These are phyloP conservation scores for Hirtodrosophila alboralis DNA, from an alignment of 2,888 invertebrate species.

Conservation along the genomic window DNA sequence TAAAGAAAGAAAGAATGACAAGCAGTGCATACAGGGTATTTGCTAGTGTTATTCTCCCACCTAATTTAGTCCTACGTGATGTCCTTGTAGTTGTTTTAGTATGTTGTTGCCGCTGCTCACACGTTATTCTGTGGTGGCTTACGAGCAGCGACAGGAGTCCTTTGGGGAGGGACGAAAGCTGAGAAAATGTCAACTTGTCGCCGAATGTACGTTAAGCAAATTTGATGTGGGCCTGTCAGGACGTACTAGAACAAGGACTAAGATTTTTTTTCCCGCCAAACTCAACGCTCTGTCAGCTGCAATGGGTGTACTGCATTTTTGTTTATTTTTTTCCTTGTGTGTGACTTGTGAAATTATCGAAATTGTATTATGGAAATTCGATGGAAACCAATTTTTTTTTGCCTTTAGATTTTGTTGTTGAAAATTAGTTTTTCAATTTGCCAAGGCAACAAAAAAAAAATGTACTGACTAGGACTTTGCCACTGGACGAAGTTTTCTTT, in stretches of 20 bases:
- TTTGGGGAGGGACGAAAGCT: background rate
- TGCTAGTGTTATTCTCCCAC: background rate
- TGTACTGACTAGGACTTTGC: constrained; percentile 29
- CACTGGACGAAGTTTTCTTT: constrained; percentile 46
- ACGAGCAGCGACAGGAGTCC: background rate
- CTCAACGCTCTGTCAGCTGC: constrained; percentile 42
- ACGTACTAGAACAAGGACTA: background rate
- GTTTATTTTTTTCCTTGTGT: constrained; percentile 29
- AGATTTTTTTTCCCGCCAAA: constrained; percentile 16
- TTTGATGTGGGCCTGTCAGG: constrained; percentile 39
- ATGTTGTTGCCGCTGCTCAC: constrained; percentile 20
- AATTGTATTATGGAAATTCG: constrained; percentile 77
- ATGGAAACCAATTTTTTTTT: constrained; percentile 66
- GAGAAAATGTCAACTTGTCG: constrained; percentile 30
- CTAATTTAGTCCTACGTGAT: background rate
- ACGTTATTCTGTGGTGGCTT: constrained; percentile 30
- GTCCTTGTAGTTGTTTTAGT: constrained; percentile 19
- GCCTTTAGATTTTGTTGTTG: constrained; percentile 55
- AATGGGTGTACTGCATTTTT: no score
- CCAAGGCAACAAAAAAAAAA: constrained; percentile 20
- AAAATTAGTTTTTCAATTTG: constrained; percentile 74
- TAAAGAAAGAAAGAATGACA: no score
- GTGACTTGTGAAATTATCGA: constrained; percentile 70
- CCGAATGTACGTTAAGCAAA: constrained; percentile 26
- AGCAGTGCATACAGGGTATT: constrained; percentile 2